phyloP scores from a whole-genome alignment of 2,888 invertebrate species.

The Trachelus troglodyta region DNA sequence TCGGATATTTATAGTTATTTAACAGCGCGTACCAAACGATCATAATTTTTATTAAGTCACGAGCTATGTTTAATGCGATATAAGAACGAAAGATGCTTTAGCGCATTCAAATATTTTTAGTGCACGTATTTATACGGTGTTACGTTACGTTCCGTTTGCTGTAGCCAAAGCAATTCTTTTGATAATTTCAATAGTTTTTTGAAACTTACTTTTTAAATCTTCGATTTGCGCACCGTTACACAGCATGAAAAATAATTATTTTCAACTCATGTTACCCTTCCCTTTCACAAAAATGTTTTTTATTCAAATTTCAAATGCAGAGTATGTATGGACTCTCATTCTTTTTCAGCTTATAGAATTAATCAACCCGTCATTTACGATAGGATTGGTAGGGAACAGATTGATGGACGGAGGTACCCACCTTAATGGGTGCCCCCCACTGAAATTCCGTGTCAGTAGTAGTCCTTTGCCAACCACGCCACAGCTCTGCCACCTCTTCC shows the following conservation, averaged over 20 bases:
- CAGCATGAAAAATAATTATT: neutral
- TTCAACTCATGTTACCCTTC: neutral
- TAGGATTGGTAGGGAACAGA: conserved; percentile 39
- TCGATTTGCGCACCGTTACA: neutral
- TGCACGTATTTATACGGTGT: neutral
- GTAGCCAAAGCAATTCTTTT: neutral
- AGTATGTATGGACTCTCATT: neutral
- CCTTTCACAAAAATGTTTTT: neutral
- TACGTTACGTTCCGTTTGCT: neutral
- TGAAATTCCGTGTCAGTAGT: conserved; percentile 33
- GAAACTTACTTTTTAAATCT: too few relatives aligned
- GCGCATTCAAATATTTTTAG: neutral
- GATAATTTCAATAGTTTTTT: neutral
- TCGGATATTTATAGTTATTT: neutral
- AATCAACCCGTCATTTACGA: conserved; percentile 24
- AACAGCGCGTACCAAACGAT: neutral
- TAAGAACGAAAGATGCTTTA: neutral
- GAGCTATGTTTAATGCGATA: neutral
- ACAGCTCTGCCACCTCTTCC: conserved; percentile 41
- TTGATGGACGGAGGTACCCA: conserved; percentile 55
- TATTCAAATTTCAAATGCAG: neutral
- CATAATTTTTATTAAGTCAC: neutral
- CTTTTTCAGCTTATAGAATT: neutral
- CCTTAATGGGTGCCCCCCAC: conserved; percentile 61
- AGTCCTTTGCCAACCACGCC: conserved; percentile 32